Base-by-base conservation (phyloP, 2,888 invertebrate species). In the Zaprionus bogoriensis region DNA sequence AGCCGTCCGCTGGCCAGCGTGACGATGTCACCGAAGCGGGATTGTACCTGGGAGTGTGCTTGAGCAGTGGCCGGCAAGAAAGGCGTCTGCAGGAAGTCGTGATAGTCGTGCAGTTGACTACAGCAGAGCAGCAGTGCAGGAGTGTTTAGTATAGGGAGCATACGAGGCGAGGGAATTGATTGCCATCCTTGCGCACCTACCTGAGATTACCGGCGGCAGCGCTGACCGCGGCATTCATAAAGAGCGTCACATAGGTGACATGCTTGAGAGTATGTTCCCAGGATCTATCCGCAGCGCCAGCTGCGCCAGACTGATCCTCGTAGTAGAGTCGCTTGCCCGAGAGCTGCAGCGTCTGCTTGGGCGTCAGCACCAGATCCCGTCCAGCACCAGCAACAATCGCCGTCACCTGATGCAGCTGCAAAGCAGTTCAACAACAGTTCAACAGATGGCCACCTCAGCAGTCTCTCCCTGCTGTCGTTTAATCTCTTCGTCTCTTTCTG, bases 191-290 rank as follows among this genome's bases (percentile, higher is more conserved):
- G 0, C 0, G 7, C 12, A 47, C 67, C 45, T 81, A 90, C 90
- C 89, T 90, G 14, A 88, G 54, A 68, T 90, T 88, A 17, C 88
- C 88, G 5, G 79, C 74, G 3, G 77, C 86, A 17, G 83, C 83
- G 2, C 73, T 77, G 3, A 77, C 64, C 4, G 83, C 83, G n/a
- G 85, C 73, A 60, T 89, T 80, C 25, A 88, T 84, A 38, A 89
- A 89, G 9, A 95, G 91, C 1, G 94, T 93, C 69, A 95, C 92
- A 79, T 93, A 94, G 4, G 93, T 93, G 66, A 95, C 94, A 90
- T 95, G 94, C 61, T 94, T 92, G 28, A 95, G 89, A 2, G 94
- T 94, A 59, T 93, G 92, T 88, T 94, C 94, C 95, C 95, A 95
- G 77, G 92, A 92, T 4, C 81, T 60, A n/a, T 23, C 64, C 10